Base-by-base conservation (phyloP, 2,797 vertebrate genomes). In the Peromyscus eremicus region DNA sequence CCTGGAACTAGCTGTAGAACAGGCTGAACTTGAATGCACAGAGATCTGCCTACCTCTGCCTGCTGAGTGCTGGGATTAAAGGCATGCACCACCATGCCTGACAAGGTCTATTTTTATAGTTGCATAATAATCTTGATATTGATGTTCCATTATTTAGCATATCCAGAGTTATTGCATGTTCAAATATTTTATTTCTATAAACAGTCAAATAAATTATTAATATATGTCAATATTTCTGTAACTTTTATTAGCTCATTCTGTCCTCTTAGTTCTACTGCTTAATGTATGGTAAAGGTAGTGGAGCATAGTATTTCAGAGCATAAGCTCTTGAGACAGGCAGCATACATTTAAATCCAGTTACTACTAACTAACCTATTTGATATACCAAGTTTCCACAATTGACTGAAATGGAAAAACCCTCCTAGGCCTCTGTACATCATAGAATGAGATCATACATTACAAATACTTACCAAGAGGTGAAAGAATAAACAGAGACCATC, bases 121-220 rank as follows among this genome's bases (percentile, higher is more conserved):
- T 94, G 0, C 6, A 43, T 77, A 82, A 79, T 80, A 83, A 75
- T 92, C 5, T 62, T 37, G 62, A 4, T 71, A 71, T 71, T 27
- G n/a, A 37, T 81, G 4, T 32, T 43, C 2, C 2, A 57, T 71
- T 46, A 89, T 89, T 49, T 90, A 29, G 77, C n/a, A 83, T 43
- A 57, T 64, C 11, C 49, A 89, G 23, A 60, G 12, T 73, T 93
- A 71, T 29, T 89, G 4, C 75, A 66, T 40, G 8, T 10, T 89
- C 8, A 77, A 32, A 94, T 66, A 86, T 49, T 87, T 95, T 16
- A 68, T 10, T 84, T 90, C 25, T 52, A 34, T 80, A 94, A 79
- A 55, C 55, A 57, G 55, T 57, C 21, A 4, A 88, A 40, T 75
- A 82, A 88, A 40, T 75, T 82, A 40, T 64, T 1, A 34, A 49